A percentile compares a stretch with the other conserved stretches of the same genome.
Conservation (phyloP, 1,140 invertebrate species). For the Onthophagus taurus region DNA sequence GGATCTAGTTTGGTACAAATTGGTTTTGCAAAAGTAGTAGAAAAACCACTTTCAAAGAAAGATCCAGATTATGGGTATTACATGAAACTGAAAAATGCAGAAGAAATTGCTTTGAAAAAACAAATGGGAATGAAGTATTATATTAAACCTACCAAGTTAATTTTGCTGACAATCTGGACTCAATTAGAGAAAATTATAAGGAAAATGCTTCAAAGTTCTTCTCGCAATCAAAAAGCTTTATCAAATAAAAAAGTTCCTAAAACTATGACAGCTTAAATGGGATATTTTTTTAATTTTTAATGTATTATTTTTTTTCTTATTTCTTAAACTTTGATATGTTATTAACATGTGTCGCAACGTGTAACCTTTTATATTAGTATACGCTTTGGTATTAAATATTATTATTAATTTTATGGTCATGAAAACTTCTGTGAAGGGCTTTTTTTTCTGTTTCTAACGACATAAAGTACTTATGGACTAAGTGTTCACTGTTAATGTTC, state of each 20-base stretch:
- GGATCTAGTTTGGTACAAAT: slow-evolving; percentile 40
- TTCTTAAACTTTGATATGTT: neutral
- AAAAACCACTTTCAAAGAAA: slow-evolving; percentile 23
- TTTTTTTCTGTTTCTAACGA: no score
- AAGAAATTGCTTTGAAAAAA: slow-evolving; percentile 37
- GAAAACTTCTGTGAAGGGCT: no score
- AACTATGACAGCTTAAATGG: neutral
- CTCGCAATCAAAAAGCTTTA: no score
- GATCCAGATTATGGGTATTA: slow-evolving; percentile 31
- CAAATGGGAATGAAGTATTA: slow-evolving; percentile 44
- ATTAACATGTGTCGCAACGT: no score
- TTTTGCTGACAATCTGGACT: slow-evolving; percentile 8
- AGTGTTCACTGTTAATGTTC: no score
- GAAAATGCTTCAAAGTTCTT: neutral
- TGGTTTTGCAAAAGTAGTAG: slow-evolving; percentile 39
- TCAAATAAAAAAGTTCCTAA: neutral
- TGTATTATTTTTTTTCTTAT: neutral
- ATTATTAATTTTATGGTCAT: no score
- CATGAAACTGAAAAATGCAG: slow-evolving; percentile 33
- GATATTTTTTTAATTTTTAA: neutral
- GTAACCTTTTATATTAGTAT: no score
- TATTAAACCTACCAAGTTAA: slow-evolving; percentile 32
- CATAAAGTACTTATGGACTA: no score
- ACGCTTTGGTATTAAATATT: no score
- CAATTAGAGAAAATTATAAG: slow-evolving; percentile 1